Evolutionary conservation across 1,140 invertebrate genomes (phyloP), one percentile per base, ranked within the genome.

Genomic region (Drosophila pseudoobscura): DNA sequence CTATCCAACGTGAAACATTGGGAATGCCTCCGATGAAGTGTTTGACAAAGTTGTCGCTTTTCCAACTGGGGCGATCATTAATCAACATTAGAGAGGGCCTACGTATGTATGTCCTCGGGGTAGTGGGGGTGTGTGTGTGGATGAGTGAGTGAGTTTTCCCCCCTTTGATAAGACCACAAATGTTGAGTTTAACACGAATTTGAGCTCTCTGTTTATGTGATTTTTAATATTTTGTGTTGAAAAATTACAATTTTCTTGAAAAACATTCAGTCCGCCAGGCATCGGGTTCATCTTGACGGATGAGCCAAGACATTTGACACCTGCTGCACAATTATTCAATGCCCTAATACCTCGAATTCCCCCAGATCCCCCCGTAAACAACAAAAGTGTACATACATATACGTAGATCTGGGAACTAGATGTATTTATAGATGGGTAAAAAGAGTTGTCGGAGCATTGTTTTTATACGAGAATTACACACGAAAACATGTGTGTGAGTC

Each of bases 301-400:
- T 78, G 69, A 62, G 51, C 46, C 41, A 20, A 70, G 83, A 88
- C 78, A 88, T 73, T 79, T 88, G 78, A 88, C 83, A 88, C 83
- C 83, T 88, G 83, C 83, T 79, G 75, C 78, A 73, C 68, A 83
- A 88, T 88, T 88, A 88, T 78, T 88, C 83, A 88, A 78, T 73
- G 83, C 61, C 71, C 78, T 56, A 75, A 78, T 88, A 78, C 78
- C 66, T 56, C 55, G 84, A 85, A 85, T 70, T 57, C 57, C 44
- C 29, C n/a, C 15, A 39, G 35, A 13, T 39, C 11, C 35, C 35
- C 11, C 35, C 35, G 11, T 13, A 13, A 3, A 11, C 11, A 39
- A 0, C 17, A 17, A 17, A 9, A 35, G 20, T 8, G 1, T 8
- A 31, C 11, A 11, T 35, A 39, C 11, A 1, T 35, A 65, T 58